phyloP scores from a whole-genome alignment of 2,113 vertebrate species.

The Campylomormyrus numenius region DNA sequence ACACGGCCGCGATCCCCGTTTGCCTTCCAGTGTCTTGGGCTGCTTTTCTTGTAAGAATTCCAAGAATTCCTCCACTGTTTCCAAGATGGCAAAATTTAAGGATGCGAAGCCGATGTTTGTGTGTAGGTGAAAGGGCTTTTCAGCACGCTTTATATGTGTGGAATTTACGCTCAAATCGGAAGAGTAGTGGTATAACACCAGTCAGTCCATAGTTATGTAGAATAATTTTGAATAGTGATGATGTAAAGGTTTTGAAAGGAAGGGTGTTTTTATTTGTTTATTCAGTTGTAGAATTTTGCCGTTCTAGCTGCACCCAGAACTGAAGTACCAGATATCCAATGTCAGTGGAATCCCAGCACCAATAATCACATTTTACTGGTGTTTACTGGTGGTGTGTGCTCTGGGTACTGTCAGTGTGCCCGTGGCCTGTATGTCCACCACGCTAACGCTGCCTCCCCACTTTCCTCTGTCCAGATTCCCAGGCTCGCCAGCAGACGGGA shows the following conservation, averaged over 20 bases:
- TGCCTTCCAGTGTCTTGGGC: constrained; percentile 42
- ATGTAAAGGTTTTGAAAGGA: background rate
- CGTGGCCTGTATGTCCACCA: constrained; percentile 13
- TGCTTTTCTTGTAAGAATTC: constrained; percentile 51
- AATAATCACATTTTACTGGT: background rate
- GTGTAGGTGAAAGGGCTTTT: background rate
- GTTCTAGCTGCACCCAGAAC: background rate
- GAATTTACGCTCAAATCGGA: background rate
- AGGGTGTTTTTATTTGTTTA: background rate
- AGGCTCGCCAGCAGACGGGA: constrained; percentile 84
- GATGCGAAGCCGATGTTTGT: constrained; percentile 36
- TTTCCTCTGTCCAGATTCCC: constrained; percentile 70
- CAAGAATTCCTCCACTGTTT: constrained; percentile 55
- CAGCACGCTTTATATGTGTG: background rate
- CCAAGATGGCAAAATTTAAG: constrained; percentile 43
- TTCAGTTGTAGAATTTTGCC: background rate
- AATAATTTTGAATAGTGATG: background rate
- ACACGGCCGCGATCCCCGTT: constrained; percentile 46
- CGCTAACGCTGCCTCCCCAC: background rate
- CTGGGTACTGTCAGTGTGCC: background rate
- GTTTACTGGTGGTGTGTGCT: background rate
- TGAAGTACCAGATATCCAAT: background rate
- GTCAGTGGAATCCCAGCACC: background rate
- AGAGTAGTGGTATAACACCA: background rate
- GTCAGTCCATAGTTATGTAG: background rate